phyloP scores from a whole-genome alignment of 1,140 invertebrate genomes.

The Diachasma alloeum region DNA sequence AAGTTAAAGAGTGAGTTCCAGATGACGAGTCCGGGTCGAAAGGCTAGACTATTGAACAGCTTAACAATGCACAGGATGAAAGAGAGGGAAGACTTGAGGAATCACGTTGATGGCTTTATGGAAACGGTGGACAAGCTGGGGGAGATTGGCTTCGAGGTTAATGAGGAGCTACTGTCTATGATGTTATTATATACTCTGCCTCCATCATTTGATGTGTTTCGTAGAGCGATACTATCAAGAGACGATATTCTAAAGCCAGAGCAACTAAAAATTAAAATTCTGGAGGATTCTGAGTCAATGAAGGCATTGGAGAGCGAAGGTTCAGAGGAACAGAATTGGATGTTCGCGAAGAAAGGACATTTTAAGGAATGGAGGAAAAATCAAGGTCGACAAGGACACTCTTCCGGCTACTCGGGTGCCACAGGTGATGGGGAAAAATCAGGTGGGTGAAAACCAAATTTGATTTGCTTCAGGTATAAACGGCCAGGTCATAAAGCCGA shows the following conservation, averaged over 20 bases:
- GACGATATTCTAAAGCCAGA: too few species aligned
- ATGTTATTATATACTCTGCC: not conserved
- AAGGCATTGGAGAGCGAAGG: not conserved
- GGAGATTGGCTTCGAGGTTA: constrained; percentile 35
- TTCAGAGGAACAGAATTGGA: not conserved
- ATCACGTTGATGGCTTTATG: constrained; percentile 37
- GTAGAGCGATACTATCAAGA: too few species aligned
- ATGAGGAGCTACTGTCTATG: constrained; percentile 28
- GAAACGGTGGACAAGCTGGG: constrained; percentile 39
- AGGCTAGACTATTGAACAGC: constrained; percentile 10
- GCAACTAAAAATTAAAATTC: too few species aligned
- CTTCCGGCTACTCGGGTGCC: not conserved
- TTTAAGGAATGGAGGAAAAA: not conserved
- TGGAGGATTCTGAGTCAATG: not conserved
- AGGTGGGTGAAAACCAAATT: not conserved
- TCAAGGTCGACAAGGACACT: not conserved
- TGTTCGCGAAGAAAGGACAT: not conserved
- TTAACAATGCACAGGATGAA: constrained; percentile 34
- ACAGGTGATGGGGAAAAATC: not conserved
- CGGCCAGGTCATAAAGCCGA: not conserved
- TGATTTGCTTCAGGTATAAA: not conserved
- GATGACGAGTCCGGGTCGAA: constrained; percentile 27
- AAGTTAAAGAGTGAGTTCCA: constrained; percentile 20
- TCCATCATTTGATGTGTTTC: too few species aligned
- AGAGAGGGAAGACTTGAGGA: constrained; percentile 34